Evolutionary conservation across 23 tunicate species (phyloP).

Genomic region (Corella eumyota): DNA sequence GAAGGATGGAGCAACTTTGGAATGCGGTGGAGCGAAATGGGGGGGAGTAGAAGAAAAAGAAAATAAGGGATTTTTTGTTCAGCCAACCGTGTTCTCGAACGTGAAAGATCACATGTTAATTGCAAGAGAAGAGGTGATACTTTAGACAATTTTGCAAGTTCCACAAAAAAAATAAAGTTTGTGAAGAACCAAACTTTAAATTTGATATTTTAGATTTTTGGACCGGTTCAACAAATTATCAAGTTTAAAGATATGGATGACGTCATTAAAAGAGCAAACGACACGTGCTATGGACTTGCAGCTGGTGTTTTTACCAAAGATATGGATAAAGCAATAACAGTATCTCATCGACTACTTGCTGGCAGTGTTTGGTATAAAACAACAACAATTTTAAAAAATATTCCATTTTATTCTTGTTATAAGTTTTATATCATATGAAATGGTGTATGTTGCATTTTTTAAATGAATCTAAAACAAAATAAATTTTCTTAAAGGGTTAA

Average conservation of each 20-base stretch:
- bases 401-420: no score
- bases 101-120: conserved; percentile 27
- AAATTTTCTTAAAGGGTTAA: conserved; percentile 13
- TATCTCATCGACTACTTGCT: conserved; percentile 24
- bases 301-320: conserved; percentile 47
- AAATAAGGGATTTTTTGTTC: conserved; percentile 29
- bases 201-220: conserved; percentile 18
- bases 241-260: conserved; percentile 50
- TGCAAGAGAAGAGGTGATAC: conserved; percentile 37
- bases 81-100: conserved; percentile 50
- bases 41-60: no score
- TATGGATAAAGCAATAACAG: conserved; percentile 33
- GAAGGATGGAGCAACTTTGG: conserved; percentile 41
- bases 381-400: neutral
- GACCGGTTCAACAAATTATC: conserved; percentile 57
- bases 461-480: no score
- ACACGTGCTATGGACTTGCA: conserved; percentile 39
- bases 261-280: conserved; percentile 34
- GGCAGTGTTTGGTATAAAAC: conserved; percentile 27
- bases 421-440: no score
- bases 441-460: no score
- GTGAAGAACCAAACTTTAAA: neutral
- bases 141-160: neutral
- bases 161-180: neutral
- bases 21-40: conserved; percentile 31